Evolutionary conservation across 1,140 invertebrate species (phyloP), one percentile per base, ranked within the genome.

Genomic region (Meloidogyne hapla): DNA sequence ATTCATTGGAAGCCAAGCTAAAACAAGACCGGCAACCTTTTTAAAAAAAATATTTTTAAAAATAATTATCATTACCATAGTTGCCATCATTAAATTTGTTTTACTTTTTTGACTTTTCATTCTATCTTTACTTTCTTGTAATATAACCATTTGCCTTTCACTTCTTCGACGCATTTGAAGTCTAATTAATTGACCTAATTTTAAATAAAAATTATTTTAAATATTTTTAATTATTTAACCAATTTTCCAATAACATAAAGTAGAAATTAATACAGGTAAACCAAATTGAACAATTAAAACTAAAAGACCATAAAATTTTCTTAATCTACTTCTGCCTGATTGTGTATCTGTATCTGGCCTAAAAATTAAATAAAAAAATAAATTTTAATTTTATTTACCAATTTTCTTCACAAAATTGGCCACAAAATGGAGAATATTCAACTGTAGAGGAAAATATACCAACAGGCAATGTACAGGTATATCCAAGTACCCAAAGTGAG

Each of bases 1-100:
- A 21, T 90, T 89, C 78, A 89, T 87, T 0, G 90, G 91, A 5
- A 91, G 81, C 90, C 88, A 88, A 12, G 84, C 81, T 72, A 87
- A 87, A 6, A 88, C 80, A 1, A 88, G 69, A 10, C 87, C 82
- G 18, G 86, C 82, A 21, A 80, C 68, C 75, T 76, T n/a, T n/a
- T 28, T 21, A 25, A 6, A 18, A 26, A 75, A 42, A 67, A 23
- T 10, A 75, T 75, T 75, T 75, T 75, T 74, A 45, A 8, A 26
- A 74, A 38, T 6, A 48, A 40, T 13, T 15, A 5, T 4, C 3
- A 9, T 23, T 28, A 78, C 80, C 65, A 88, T 77, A 1, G 88
- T 76, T 2, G 87, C 73, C 28, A 83, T 77, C 82, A 82, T 84
- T 64, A 83, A 70, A 65, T 77, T 84, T 3, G 84, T 83, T 69